Percentiles rank a stretch among this genome's conserved stretches.
phyloP scores from a whole-genome alignment of 1,140 invertebrate species.

The Brachionus rotundiformis region DNA sequence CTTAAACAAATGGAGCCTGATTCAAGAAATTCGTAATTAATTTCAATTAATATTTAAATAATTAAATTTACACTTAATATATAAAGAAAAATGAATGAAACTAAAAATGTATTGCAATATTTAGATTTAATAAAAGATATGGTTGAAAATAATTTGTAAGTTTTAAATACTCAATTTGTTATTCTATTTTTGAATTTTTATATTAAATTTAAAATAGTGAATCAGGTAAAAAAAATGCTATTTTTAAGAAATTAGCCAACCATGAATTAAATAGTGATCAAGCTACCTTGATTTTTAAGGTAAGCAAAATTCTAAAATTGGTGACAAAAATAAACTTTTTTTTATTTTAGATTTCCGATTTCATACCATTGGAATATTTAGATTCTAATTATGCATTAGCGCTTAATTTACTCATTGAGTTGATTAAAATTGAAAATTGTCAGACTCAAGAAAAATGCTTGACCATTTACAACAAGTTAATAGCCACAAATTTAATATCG shows the following conservation, averaged over 20 bases:
- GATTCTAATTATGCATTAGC: constrained; percentile 11
- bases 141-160: constrained; percentile 25
- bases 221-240: background rate
- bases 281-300: background rate
- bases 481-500: background rate
- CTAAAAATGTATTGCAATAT: background rate
- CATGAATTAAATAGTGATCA: background rate
- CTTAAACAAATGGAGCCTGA: background rate
- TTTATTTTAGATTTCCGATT: background rate
- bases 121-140: background rate
- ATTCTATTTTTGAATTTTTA: background rate
- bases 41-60: background rate
- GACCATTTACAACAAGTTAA: background rate
- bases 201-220: background rate
- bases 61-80: background rate
- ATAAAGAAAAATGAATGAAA: background rate
- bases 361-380: constrained; percentile 10
- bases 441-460: background rate
- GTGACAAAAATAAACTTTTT: background rate
- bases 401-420: background rate
- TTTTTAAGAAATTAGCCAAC: background rate
- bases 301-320: background rate
- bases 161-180: background rate
- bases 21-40: background rate
- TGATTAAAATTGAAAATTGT: background rate